Evolutionary conservation across 1,140 invertebrate genomes (phyloP).

Genomic region (Orussus abietinus): DNA sequence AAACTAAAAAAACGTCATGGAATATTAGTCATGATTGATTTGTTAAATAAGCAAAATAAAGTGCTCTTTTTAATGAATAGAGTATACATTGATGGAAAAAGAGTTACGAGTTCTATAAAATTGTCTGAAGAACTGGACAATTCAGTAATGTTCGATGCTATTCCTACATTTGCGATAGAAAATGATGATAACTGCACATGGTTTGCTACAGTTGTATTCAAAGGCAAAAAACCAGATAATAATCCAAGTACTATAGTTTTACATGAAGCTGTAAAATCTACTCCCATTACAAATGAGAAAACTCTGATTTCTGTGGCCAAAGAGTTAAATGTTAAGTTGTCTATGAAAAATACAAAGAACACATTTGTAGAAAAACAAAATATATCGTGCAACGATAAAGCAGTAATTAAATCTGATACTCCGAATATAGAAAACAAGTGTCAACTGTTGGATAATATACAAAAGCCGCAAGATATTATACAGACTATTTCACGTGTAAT

Average conservation of each 20-base stretch:
- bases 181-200: constrained; percentile 25
- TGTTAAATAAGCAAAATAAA: constrained; percentile 2
- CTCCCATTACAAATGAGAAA: too few species aligned
- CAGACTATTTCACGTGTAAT: too few species aligned
- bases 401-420: too few species aligned
- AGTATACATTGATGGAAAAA: constrained; percentile 27
- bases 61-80: constrained; percentile 31
- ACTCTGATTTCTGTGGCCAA: background rate
- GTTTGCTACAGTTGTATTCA: constrained; percentile 29
- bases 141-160: constrained; percentile 29
- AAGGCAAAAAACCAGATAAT: constrained; percentile 27
- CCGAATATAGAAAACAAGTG: too few species aligned
- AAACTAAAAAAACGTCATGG: constrained; percentile 25
- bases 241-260: too few species aligned
- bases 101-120: constrained; percentile 23
- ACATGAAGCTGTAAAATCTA: too few species aligned
- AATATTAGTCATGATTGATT: constrained; percentile 15
- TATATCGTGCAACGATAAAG: too few species aligned
- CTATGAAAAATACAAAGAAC: too few species aligned
- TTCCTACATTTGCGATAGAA: constrained; percentile 28
- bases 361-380: too few species aligned
- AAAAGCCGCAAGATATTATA: too few species aligned
- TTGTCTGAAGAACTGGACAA: constrained; percentile 16
- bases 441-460: too few species aligned
- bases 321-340: background rate